A percentile compares a stretch with the other conserved stretches of the same genome.
Conservation (phyloP, 2,888 invertebrate genomes). For the Lasioglossum villosulum region DNA sequence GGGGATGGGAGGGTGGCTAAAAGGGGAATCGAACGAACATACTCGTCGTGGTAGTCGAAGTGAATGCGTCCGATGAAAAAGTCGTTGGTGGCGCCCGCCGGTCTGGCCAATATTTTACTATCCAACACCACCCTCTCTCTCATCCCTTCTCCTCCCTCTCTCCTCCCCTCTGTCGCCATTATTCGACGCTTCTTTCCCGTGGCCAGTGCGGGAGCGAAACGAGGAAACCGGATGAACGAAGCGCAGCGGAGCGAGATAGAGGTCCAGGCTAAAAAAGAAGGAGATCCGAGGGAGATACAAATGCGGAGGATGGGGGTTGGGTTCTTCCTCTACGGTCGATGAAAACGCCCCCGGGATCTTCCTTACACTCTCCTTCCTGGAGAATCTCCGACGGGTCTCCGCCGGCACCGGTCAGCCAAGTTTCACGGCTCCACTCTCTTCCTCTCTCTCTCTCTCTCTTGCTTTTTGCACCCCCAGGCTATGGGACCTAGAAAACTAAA, state of each 20-base stretch:
- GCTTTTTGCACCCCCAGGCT: neutral
- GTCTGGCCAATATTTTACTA: slow-evolving; percentile 83
- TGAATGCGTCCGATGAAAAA: slow-evolving; percentile 70
- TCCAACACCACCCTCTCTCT: slow-evolving; percentile 60
- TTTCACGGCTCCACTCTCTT: neutral
- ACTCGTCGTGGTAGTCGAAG: slow-evolving; percentile 48
- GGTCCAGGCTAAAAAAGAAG: slow-evolving; percentile 4
- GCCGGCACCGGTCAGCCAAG: slow-evolving; percentile 3
- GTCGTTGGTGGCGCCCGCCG: slow-evolving; percentile 77
- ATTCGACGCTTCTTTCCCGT: slow-evolving; percentile 61
- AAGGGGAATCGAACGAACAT: slow-evolving; percentile 33
- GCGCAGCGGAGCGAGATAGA: slow-evolving; percentile 1
- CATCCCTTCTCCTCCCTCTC: slow-evolving; percentile 6
- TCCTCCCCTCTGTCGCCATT: slow-evolving; percentile 45
- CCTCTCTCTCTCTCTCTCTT: neutral
- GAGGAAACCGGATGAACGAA: slow-evolving; percentile 33
- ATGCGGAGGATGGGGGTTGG: slow-evolving; percentile 22
- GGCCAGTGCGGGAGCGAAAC: slow-evolving; percentile 36
- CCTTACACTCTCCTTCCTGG: slow-evolving; percentile 26
- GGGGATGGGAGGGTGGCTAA: slow-evolving; percentile 1
- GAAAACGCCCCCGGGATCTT: slow-evolving; percentile 54
- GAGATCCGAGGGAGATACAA: slow-evolving; percentile 29
- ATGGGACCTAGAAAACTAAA: neutral
- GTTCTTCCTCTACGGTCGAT: slow-evolving; percentile 44
- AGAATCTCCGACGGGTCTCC: neutral